Evolutionary conservation across 2,888 invertebrate genomes (phyloP).

Genomic region (Subacronicta megacephala): DNA sequence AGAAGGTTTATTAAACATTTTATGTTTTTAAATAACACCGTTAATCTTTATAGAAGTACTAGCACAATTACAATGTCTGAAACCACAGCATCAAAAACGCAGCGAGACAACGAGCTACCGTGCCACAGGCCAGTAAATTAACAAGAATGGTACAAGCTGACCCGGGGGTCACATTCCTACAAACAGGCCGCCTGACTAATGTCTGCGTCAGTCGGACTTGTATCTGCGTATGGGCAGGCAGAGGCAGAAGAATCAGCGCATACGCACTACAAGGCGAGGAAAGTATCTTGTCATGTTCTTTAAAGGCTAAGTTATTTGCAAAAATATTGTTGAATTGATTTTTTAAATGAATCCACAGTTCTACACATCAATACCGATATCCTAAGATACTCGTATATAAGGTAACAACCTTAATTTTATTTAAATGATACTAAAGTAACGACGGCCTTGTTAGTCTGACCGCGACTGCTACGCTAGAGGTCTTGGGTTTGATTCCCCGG

Average conservation of each 20-base stretch:
- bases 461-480: too few species aligned
- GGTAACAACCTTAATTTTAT: too few species aligned
- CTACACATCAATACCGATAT: too few species aligned
- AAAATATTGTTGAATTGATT: too few species aligned
- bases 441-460: too few species aligned
- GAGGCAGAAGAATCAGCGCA: neutral
- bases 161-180: slow-evolving; percentile 66
- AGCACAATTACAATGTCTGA: slow-evolving; percentile 50
- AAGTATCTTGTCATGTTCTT: neutral
- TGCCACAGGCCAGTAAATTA: slow-evolving; percentile 53
- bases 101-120: slow-evolving; percentile 47
- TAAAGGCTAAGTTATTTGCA: too few species aligned
- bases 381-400: too few species aligned
- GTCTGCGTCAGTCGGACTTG: slow-evolving; percentile 38
- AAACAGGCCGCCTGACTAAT: slow-evolving; percentile 64
- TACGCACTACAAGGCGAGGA: neutral
- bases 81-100: slow-evolving; percentile 46
- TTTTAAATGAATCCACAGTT: too few species aligned
- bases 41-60: slow-evolving; percentile 44
- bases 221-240: slow-evolving; percentile 16
- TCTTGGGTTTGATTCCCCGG: too few species aligned
- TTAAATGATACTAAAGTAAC: too few species aligned
- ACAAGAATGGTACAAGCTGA: slow-evolving; percentile 61
- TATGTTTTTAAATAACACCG: slow-evolving; percentile 1
- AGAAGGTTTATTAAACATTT: too few species aligned